phyloP scores from a whole-genome alignment of 2,113 vertebrate species.

The Poeciliopsis turrubarensis region DNA sequence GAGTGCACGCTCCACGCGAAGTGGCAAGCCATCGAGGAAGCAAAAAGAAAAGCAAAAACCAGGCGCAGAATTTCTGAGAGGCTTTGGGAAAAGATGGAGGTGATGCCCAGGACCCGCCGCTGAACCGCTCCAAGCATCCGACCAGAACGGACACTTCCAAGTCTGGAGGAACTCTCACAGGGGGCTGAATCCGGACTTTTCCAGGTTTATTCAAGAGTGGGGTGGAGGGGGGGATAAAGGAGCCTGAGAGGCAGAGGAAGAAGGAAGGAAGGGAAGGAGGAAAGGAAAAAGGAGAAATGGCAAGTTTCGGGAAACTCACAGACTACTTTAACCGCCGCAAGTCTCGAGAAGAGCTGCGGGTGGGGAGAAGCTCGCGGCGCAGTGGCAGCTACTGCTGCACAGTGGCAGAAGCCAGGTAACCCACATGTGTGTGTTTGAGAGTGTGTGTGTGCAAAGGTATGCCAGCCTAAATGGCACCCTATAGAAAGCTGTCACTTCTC shows the following conservation, averaged over 20 bases:
- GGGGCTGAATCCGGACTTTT: background rate
- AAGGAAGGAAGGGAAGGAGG: background rate
- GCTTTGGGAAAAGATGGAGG: slow-evolving; percentile 13
- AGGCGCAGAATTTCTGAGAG: slow-evolving; percentile 32
- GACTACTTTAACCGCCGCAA: slow-evolving; percentile 91
- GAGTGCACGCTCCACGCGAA: slow-evolving; percentile 13
- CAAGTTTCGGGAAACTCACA: slow-evolving; percentile 92
- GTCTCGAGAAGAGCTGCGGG: slow-evolving; percentile 87
- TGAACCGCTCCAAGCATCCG: slow-evolving; percentile 23
- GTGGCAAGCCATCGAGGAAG: slow-evolving; percentile 26
- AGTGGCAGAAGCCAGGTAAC: slow-evolving; percentile 89
- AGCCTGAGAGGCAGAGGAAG: slow-evolving; percentile 27
- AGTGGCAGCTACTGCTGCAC: slow-evolving; percentile 90
- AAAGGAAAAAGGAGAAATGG: slow-evolving; percentile 71
- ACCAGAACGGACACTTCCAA: background rate
- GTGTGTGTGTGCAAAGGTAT: slow-evolving; percentile 29
- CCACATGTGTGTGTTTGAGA: slow-evolving; percentile 4
- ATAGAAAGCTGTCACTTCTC: background rate
- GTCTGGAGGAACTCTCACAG: slow-evolving; percentile 32
- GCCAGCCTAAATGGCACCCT: background rate
- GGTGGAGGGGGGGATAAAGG: background rate
- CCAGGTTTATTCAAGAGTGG: background rate
- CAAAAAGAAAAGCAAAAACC: slow-evolving; percentile 16
- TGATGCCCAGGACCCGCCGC: slow-evolving; percentile 38
- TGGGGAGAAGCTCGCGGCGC: slow-evolving; percentile 78